These are phyloP conservation scores for Alosa alosa DNA, from an alignment of 2,113 vertebrate genomes.

Conservation along the genomic window DNA sequence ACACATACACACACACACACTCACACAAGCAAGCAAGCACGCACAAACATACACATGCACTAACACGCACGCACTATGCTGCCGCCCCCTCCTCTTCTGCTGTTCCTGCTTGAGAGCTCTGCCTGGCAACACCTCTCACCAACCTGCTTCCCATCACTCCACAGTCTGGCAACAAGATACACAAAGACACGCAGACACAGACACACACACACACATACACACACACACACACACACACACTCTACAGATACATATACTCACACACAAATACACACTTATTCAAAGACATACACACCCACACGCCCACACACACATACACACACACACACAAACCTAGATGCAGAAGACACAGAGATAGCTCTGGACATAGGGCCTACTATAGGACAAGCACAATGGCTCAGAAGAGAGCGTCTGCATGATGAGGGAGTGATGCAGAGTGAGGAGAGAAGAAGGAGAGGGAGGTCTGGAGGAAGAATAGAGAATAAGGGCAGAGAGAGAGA, in stretches of 20 bases:
- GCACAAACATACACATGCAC: neutral
- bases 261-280: neutral
- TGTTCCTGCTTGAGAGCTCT: slow-evolving; percentile 48
- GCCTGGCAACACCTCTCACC: slow-evolving; percentile 55
- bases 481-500: neutral
- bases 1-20: neutral
- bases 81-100: slow-evolving; percentile 21
- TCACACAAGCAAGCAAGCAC: neutral
- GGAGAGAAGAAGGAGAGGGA: neutral
- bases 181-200: neutral
- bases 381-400: neutral
- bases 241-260: no score
- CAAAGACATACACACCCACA: neutral
- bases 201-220: neutral
- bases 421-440: neutral
- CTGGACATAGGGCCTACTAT: no score
- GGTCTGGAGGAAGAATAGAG: neutral
- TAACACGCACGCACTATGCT: slow-evolving; percentile 43
- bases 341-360: no score
- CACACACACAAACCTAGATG: no score
- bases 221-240: neutral
- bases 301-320: neutral
- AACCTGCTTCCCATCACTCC: slow-evolving; percentile 39
- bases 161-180: neutral
- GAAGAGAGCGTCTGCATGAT: neutral